Base-by-base conservation (phyloP, 2,888 invertebrate species). In the Zootermopsis nevadensis region DNA sequence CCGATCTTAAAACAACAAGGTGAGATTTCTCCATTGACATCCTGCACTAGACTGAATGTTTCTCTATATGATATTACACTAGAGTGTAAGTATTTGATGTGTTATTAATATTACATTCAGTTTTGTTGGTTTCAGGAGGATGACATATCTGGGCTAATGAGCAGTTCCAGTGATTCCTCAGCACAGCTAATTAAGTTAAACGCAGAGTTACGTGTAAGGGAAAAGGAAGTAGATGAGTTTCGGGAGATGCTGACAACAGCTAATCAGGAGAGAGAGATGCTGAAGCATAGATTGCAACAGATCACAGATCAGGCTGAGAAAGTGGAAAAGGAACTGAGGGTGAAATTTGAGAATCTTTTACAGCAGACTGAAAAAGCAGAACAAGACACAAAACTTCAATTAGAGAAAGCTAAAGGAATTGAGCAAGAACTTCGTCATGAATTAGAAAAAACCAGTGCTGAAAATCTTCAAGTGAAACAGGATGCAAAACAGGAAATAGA, bases 81-180 rank as follows among this genome's bases (percentile, higher is more conserved):
- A 48, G 8, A 48, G 48, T 48, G 10, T 38, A 10, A 7, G 4
- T 48, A 48, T 48, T 15, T 22, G 4, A 3, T 19, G 48, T 19
- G 48, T 48, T 48, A 48, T 15, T 15, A 60, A n/a, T 60, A n/a
- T 8, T 22, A 53, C 19, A 24, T 60, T n/a, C 27, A 60, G 6
- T 60, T 60, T n/a, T 60, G 60, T 60, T n/a, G n/a, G 1, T 85
- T 86, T 33, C 82, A 89, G 89, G 88, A 89, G 83, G 86, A 87
- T 81, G 86, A 88, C 87, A 91, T 94, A 84, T 89, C 91, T 81
- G 91, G 91, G 87, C 88, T 94, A 66, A 92, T 92, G 80, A 92
- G 91, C 74, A 91, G 92, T 85, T 91, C 93, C 0, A 91, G 91
- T 27, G 91, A 93, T 87, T 93, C 93, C 0, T 92, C 91, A 86